Conservation (phyloP, 2,888 invertebrate species). For the Lissonota sp. region DNA sequence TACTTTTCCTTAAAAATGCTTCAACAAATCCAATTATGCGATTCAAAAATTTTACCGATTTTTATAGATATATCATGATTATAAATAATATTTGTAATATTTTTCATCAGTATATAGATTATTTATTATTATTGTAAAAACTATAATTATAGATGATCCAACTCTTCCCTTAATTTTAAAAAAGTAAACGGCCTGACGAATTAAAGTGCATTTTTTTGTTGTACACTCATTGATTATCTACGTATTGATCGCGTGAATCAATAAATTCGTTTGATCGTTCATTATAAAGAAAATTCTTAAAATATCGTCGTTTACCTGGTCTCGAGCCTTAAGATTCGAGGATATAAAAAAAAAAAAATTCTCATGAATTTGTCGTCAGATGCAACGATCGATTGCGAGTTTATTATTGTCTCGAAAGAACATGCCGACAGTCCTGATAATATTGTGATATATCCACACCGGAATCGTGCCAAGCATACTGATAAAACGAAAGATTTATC, state of each 20-base stretch:
- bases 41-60: too few species aligned
- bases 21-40: neutral
- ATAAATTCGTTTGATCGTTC: too few species aligned
- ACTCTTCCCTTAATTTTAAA: neutral
- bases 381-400: too few species aligned
- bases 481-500: conserved; percentile 45
- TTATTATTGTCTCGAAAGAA: neutral
- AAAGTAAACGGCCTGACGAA: too few species aligned
- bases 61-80: neutral
- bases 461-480: conserved; percentile 34
- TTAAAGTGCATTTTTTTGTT: too few species aligned
- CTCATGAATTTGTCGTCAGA: neutral
- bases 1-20: neutral
- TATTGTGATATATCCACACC: conserved; percentile 10
- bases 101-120: neutral
- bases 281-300: too few species aligned
- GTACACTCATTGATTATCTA: too few species aligned
- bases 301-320: too few species aligned
- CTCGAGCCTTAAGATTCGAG: too few species aligned
- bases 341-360: conserved; percentile 5
- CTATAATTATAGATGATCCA: neutral
- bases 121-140: neutral
- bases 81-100: neutral
- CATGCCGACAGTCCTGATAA: conserved; percentile 29
- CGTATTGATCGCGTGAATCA: too few species aligned